Conservation (phyloP, 2,797 vertebrate genomes). For the Strix occidentalis region DNA sequence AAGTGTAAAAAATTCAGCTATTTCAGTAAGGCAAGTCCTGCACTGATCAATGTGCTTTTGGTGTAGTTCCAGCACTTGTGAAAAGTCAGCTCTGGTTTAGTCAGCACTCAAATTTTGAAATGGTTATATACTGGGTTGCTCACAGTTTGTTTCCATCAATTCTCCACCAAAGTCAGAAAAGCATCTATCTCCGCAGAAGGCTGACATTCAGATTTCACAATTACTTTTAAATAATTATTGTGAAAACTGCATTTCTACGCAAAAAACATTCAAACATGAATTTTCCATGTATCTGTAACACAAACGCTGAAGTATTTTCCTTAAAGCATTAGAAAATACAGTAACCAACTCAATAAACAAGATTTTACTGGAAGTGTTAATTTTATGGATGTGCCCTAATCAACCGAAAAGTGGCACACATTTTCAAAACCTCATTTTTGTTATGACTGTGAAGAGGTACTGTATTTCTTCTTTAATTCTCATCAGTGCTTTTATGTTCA, state of each 20-base stretch:
- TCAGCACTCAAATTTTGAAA: neutral
- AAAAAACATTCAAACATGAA: neutral
- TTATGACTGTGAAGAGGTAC: neutral
- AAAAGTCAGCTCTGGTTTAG: neutral
- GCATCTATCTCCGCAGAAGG: neutral
- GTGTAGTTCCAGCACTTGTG: neutral
- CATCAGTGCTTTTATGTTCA: neutral
- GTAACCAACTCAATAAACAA: neutral
- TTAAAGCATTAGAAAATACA: neutral
- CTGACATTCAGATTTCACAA: neutral
- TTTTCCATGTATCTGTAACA: neutral
- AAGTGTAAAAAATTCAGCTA: neutral
- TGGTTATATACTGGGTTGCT: neutral
- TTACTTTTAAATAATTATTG: neutral
- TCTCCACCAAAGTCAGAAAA: neutral
- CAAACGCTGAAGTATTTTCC: neutral
- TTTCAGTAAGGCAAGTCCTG: neutral
- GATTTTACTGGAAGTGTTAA: neutral
- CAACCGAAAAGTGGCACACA: neutral
- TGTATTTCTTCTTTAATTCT: neutral
- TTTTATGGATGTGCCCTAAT: neutral
- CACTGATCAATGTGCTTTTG: neutral
- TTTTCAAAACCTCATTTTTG: neutral
- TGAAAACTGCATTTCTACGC: neutral
- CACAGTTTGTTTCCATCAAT: neutral